Conservation (phyloP, 2,888 invertebrate species). For the Drosophila kokeensis region DNA sequence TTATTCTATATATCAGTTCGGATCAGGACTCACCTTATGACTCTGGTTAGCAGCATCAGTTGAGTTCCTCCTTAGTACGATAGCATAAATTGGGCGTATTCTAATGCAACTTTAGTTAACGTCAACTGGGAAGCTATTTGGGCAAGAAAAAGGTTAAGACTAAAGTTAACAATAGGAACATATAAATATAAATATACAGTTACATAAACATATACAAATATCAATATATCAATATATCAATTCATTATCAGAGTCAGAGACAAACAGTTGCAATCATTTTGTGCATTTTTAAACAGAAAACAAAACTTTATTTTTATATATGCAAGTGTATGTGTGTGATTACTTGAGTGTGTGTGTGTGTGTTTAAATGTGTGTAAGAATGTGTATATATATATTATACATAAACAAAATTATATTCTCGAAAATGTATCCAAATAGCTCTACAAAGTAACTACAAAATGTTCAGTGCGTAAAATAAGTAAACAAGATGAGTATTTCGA, state of each 20-base stretch:
- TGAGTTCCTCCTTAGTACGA: conserved; percentile 27
- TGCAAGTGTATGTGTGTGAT: conserved; percentile 19
- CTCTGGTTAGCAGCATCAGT: conserved; percentile 42
- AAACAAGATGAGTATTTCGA: conserved; percentile 33
- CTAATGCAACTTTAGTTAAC: conserved; percentile 42
- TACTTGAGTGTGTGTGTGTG: conserved; percentile 19
- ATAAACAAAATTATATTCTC: conserved; percentile 60
- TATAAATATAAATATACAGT: not conserved
- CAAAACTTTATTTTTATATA: conserved; percentile 80
- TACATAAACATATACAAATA: not conserved
- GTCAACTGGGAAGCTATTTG: conserved; percentile 55
- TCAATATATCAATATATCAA: not conserved
- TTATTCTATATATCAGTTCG: not conserved
- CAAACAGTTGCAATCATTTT: conserved; percentile 31
- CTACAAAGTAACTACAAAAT: conserved; percentile 54
- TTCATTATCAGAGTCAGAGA: conserved; percentile 2
- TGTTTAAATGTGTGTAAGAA: conserved; percentile 22
- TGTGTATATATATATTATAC: conserved; percentile 46
- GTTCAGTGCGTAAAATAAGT: conserved; percentile 38
- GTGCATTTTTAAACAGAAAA: conserved; percentile 80
- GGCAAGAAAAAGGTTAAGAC: not conserved
- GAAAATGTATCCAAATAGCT: conserved; percentile 26
- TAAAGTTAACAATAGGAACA: not conserved
- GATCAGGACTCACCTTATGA: conserved; percentile 42
- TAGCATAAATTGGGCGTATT: conserved; percentile 29